phyloP scores from a whole-genome alignment of 2,888 invertebrate genomes.

The Drosophila leonis region DNA sequence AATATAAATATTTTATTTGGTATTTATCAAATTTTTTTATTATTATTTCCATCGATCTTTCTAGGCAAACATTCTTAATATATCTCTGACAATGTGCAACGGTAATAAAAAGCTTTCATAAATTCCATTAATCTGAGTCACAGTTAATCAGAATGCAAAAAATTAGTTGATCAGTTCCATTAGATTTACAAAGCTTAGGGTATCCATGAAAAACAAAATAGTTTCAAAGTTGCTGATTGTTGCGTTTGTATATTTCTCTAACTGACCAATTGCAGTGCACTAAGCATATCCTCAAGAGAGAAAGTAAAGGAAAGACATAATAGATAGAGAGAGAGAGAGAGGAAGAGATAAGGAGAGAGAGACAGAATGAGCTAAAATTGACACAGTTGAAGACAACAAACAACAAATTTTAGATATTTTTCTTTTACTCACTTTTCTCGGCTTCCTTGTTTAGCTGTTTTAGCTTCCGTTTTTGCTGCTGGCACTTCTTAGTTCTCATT shows the following conservation, averaged over 20 bases:
- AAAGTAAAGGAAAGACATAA: not conserved
- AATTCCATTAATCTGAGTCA: not conserved
- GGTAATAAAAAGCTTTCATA: not conserved
- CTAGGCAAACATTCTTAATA: too few species aligned
- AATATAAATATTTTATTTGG: too few species aligned
- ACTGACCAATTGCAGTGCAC: slow-evolving; percentile 8
- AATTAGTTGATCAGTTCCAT: slow-evolving; percentile 1
- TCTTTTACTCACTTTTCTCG: slow-evolving; percentile 53
- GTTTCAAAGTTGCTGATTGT: slow-evolving; percentile 46
- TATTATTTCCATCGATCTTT: too few species aligned
- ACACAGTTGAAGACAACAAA: slow-evolving; percentile 27
- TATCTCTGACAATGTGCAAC: too few species aligned
- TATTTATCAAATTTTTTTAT: too few species aligned
- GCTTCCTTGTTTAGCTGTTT: slow-evolving; percentile 73
- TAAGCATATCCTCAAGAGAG: not conserved
- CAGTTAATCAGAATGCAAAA: not conserved
- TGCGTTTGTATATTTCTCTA: slow-evolving; percentile 15
- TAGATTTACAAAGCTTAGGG: slow-evolving; percentile 8
- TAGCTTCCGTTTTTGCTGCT: slow-evolving; percentile 61
- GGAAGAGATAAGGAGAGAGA: not conserved
- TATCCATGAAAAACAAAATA: slow-evolving; percentile 22
- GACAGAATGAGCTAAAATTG: slow-evolving; percentile 28
- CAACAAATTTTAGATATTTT: slow-evolving; percentile 55
- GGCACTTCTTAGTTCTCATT: slow-evolving; percentile 41
- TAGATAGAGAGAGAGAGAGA: not conserved